Evolutionary conservation across 2,888 invertebrate genomes (phyloP).

Genomic region (Brassicogethes aeneus): DNA sequence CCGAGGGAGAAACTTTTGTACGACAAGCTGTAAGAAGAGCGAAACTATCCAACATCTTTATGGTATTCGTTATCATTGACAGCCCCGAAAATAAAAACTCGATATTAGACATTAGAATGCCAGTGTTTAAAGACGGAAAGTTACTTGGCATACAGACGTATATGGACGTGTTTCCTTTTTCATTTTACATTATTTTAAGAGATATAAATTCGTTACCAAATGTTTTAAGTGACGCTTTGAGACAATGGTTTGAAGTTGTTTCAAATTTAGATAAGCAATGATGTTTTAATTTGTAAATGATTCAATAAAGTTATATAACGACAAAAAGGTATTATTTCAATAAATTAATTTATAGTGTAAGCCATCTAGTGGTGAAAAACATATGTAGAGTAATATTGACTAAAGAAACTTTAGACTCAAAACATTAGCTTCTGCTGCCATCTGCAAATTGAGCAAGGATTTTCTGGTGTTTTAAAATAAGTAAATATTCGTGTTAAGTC

Average conservation of each 20-base stretch:
- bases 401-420: too few species aligned
- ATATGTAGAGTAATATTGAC: too few species aligned
- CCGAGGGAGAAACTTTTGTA: slow-evolving; percentile 74
- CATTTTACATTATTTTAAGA: slow-evolving; percentile 89
- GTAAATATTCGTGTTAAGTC: too few species aligned
- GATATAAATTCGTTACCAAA: slow-evolving; percentile 82
- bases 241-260: slow-evolving; percentile 98
- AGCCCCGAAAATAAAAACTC: slow-evolving; percentile 90
- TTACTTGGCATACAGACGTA: slow-evolving; percentile 65
- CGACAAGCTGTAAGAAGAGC: slow-evolving; percentile 72
- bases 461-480: too few species aligned
- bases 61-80: slow-evolving; percentile 93
- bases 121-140: slow-evolving; percentile 55
- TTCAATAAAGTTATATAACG: too few species aligned
- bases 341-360: too few species aligned
- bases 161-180: slow-evolving; percentile 95
- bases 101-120: slow-evolving; percentile 79
- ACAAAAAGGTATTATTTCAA: too few species aligned
- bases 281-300: not conserved
- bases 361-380: too few species aligned
- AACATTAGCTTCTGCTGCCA: too few species aligned
- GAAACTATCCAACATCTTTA: slow-evolving; percentile 74
- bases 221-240: slow-evolving; percentile 88
- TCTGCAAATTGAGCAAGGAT: too few species aligned
- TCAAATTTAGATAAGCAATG: slow-evolving; percentile 44